A percentile compares a stretch with the other conserved stretches of the same genome.
Evolutionary conservation across 2,888 invertebrate species (phyloP).

Genomic region (Himalopsyche japonica): DNA sequence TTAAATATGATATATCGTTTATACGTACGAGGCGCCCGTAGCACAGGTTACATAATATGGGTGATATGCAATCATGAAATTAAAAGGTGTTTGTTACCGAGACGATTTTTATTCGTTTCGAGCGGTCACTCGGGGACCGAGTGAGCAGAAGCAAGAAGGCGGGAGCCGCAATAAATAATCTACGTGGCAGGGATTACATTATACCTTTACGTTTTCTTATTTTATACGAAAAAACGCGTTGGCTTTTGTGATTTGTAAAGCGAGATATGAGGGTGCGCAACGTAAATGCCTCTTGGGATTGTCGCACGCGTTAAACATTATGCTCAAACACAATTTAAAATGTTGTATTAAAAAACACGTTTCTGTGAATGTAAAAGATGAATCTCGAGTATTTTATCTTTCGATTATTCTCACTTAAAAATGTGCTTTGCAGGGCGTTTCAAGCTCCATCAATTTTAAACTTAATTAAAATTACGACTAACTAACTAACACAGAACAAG

Average conservation of each 20-base stretch:
- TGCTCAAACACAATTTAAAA: not conserved
- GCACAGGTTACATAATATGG: conserved; percentile 9
- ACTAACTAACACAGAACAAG: too few relatives aligned
- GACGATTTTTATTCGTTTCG: conserved; percentile 18
- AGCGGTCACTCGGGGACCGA: conserved; percentile 14
- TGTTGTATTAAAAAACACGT: not conserved
- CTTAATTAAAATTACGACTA: too few relatives aligned
- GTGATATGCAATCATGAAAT: conserved; percentile 11
- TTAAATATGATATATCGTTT: not conserved
- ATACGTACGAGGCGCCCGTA: not conserved
- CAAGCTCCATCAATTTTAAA: not conserved
- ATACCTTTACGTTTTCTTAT: conserved; percentile 16
- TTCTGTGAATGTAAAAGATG: not conserved
- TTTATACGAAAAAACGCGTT: conserved; percentile 24
- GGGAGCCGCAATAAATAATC: conserved; percentile 32
- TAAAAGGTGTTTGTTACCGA: conserved; percentile 29
- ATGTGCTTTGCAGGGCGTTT: not conserved
- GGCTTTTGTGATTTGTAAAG: conserved; percentile 30
- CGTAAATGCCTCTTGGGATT: conserved; percentile 16
- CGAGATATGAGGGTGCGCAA: conserved; percentile 29
- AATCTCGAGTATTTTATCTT: not conserved
- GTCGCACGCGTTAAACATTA: conserved; percentile 11
- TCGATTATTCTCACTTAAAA: not conserved
- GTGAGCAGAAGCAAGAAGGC: conserved; percentile 16
- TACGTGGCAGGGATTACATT: conserved; percentile 5